Conservation (phyloP, 2,888 invertebrate genomes). For the Drosophila borealis region DNA sequence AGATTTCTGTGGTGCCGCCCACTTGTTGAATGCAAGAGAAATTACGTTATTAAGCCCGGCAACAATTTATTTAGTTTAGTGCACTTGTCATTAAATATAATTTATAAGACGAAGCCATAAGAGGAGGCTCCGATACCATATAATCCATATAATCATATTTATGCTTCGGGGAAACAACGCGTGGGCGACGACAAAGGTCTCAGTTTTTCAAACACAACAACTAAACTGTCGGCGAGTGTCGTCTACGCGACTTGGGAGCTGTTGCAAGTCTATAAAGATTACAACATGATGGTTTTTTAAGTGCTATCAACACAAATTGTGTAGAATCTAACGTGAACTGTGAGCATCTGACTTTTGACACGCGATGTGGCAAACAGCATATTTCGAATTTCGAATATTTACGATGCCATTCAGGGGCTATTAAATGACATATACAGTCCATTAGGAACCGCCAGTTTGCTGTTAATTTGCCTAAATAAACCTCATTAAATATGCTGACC, state of each 20-base stretch:
- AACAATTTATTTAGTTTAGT: constrained; percentile 78
- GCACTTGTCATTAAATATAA: constrained; percentile 80
- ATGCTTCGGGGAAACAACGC: constrained; percentile 30
- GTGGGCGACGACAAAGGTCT: constrained; percentile 43
- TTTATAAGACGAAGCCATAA: constrained; percentile 55
- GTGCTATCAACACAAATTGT: constrained; percentile 54
- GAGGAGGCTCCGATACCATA: constrained; percentile 30
- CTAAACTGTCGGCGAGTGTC: constrained; percentile 4
- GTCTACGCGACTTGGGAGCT: constrained; percentile 18
- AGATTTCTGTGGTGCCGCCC: constrained; percentile 55
- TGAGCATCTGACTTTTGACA: constrained; percentile 62
- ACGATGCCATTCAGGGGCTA: constrained; percentile 70
- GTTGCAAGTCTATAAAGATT: constrained; percentile 53
- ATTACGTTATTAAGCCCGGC: constrained; percentile 68
- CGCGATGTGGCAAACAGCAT: constrained; percentile 23
- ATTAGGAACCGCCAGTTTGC: constrained; percentile 47
- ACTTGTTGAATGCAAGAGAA: constrained; percentile 64
- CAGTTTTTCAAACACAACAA: constrained; percentile 21
- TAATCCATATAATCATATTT: constrained; percentile 56
- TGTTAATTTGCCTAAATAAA: constrained; percentile 71
- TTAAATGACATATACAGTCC: constrained; percentile 76
- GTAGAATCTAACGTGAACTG: constrained; percentile 17
- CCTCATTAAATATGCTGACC: constrained; percentile 77
- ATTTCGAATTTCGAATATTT: constrained; percentile 42
- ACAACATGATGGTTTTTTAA: constrained; percentile 57